A percentile compares a stretch with the other conserved stretches of the same genome.
phyloP scores from a whole-genome alignment of 2,797 vertebrate species.

The Thalassophryne amazonica region DNA sequence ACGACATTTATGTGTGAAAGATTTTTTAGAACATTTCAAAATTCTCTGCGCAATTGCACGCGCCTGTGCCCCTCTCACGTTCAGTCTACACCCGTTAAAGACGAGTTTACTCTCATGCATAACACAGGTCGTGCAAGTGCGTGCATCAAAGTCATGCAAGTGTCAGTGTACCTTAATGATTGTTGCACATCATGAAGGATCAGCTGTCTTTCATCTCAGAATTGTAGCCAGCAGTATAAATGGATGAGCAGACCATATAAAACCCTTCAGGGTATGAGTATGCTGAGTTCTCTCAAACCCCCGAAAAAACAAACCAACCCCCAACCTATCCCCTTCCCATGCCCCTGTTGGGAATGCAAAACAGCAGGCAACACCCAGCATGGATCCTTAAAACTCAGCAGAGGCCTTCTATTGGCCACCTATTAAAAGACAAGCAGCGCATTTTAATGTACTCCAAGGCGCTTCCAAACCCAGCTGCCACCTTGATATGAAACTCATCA shows the following conservation, averaged over 20 bases:
- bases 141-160: too few relatives aligned
- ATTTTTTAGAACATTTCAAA: too few relatives aligned
- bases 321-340: neutral
- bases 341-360: constrained; percentile 46
- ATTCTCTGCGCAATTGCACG: too few relatives aligned
- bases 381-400: constrained; percentile 46
- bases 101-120: too few relatives aligned
- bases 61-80: too few relatives aligned
- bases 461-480: constrained; percentile 32
- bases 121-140: too few relatives aligned
- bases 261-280: too few relatives aligned
- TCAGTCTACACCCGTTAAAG: too few relatives aligned
- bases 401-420: constrained; percentile 52
- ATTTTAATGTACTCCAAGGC: constrained; percentile 50
- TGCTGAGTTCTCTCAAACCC: neutral
- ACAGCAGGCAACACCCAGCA: constrained; percentile 47
- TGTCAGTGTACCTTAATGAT: too few relatives aligned
- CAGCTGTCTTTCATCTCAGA: neutral
- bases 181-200: neutral
- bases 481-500: constrained; percentile 36
- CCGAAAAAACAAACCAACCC: constrained; percentile 19
- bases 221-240: too few relatives aligned
- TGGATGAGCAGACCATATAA: too few relatives aligned
- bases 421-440: constrained; percentile 56
- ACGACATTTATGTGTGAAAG: too few relatives aligned